Evolutionary conservation across 2,113 vertebrate species (phyloP), one percentile per base, ranked within the genome.

Genomic region (Sinocyclocheilus rhinocerous): DNA sequence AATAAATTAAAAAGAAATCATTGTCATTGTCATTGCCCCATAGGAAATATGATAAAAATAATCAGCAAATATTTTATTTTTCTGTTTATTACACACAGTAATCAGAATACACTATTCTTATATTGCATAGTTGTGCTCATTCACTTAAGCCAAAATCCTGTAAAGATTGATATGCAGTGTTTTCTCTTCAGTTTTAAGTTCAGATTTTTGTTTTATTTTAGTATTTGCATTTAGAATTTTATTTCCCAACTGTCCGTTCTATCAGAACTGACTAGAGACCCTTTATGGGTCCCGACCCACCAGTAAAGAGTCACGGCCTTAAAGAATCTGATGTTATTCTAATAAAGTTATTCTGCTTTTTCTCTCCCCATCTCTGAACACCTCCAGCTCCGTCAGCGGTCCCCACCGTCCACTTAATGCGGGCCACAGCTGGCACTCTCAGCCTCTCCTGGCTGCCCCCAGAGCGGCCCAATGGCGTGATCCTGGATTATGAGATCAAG

Each of bases 401-500:
- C 84, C 97, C 97, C 1, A 98, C 97, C 0, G 96, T 99, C 76
- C 97, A 97, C 85, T 94, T 98, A 92, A 97, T 98, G 94, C 96
- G 97, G 89, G 97, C 97, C 91, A 97, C 97, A 0, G 95, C 97
- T 1, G 97, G 96, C 93, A 97, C 97, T 78, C 95, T 99, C 91
- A 98, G 97, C 0, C 92, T 99, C 88, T 99, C 98, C 0, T 99
- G 98, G 98, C 95, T 97, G 3, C 97, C 98, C 2, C 98, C 98
- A 0, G 97, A 99, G 90, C 96, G 96, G 88, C 98, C 98, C 89
- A 99, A 99, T 0, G 98, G 98, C 61, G 97, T 99, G 93, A 99
- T 99, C 92, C 95, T 99, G 78, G 98, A 99, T 95, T 99, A 99
- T 0, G 98, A 99, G 93, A 98, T 99, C 91, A 98, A 98, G 92